Conservation (phyloP, 23 tunicate species). For the Trididemnum clinides region DNA sequence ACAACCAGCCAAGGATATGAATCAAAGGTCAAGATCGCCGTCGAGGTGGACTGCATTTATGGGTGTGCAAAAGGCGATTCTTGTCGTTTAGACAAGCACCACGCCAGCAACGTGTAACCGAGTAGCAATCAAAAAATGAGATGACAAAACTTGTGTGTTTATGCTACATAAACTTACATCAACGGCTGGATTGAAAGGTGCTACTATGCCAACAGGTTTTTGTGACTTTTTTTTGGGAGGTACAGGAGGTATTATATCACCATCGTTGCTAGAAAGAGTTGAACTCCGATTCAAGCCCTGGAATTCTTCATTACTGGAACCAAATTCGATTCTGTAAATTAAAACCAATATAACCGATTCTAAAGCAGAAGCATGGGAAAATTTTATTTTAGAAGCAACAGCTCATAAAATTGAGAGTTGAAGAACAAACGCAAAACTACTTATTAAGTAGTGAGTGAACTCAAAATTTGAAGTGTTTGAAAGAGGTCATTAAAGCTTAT, state of each 20-base stretch:
- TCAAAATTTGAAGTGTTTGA: too few relatives aligned
- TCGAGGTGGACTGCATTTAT: too few relatives aligned
- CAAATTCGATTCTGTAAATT: neutral
- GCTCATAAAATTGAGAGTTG: neutral
- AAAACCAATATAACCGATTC: neutral
- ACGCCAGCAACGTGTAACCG: too few relatives aligned
- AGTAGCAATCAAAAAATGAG: too few relatives aligned
- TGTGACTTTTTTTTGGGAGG: conserved; percentile 68
- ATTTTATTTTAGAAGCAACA: neutral
- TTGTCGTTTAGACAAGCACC: too few relatives aligned
- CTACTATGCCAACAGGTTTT: conserved; percentile 84
- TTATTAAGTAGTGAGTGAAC: too few relatives aligned
- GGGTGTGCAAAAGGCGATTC: too few relatives aligned
- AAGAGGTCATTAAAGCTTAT: too few relatives aligned
- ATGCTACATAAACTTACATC: conserved; percentile 78
- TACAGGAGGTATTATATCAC: conserved; percentile 59
- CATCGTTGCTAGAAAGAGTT: neutral
- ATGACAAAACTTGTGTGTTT: too few relatives aligned
- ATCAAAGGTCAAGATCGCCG: too few relatives aligned
- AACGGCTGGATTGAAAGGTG: conserved; percentile 59
- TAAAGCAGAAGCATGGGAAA: neutral
- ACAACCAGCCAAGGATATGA: too few relatives aligned
- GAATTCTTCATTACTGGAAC: neutral
- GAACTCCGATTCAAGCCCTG: neutral
- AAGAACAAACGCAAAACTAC: too few relatives aligned